Evolutionary conservation across 1,140 invertebrate species (phyloP), one percentile per base, ranked within the genome.

Genomic region (Lucilia sericata): DNA sequence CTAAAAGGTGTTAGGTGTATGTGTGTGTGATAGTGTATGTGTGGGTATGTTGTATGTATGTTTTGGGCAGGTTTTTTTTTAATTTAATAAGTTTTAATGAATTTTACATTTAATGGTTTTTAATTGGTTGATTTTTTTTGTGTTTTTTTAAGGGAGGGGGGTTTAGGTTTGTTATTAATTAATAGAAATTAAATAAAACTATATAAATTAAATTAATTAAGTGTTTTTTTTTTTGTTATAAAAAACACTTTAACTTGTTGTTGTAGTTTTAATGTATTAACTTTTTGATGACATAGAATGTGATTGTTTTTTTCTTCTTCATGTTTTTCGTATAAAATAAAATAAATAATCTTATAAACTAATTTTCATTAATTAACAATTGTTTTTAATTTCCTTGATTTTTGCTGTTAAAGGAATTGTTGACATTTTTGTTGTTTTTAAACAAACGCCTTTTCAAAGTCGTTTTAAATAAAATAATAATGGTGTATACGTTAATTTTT

Each of bases 271-370:
- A 30, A 25, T 82, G 21, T 60, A 82, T 60, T 30, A 5, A 60
- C 19, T 81, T 81, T 81, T 81, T 82, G 47, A 80, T 80, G 76
- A 51, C 76, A 80, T 80, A 51, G 76, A 80, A 80, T 51, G 42
- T 60, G 19, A 2, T 34, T 82, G 51, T 34, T 65, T 82, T 14
- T 60, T 55, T 51, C n/a, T n/a, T n/a, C n/a, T n/a, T n/a, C n/a
- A 30, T 34, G 14, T 30, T 55, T 49, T 55, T 55, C 49, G 51
- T 30, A 25, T 82, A 82, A 82, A 55, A 82, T 78, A 82, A 82
- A 82, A 82, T 82, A 82, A 82, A 82, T 82, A 82, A 82, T 19
- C 81, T 82, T 82, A 82, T 9, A 51, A 60, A 60, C 34, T 36
- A 65, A 82, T 25, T 55, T 12, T 36, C 51, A 65, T 65, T 19